These are phyloP conservation scores for Amazona vittata DNA, from an alignment of 2,113 vertebrate species.

Conservation along the genomic window DNA sequence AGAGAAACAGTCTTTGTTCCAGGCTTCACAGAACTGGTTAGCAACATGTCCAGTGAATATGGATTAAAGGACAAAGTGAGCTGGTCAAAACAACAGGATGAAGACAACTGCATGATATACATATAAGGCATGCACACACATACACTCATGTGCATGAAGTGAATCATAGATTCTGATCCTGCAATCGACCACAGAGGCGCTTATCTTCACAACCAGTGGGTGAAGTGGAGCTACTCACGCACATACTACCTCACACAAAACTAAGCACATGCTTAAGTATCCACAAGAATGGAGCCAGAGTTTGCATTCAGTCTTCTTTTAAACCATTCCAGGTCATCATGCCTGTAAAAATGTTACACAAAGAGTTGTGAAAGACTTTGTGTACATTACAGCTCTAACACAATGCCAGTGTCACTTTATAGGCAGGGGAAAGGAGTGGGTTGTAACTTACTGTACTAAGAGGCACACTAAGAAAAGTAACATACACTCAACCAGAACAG, in stretches of 20 bases:
- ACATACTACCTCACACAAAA: neutral
- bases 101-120: neutral
- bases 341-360: neutral
- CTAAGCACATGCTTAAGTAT: neutral
- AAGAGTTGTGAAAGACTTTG: neutral
- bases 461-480: neutral
- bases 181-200: neutral
- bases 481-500: neutral
- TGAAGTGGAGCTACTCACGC: neutral
- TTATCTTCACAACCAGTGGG: neutral
- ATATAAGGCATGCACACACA: neutral
- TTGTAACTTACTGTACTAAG: neutral
- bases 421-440: neutral
- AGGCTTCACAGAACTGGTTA: neutral
- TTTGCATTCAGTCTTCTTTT: neutral
- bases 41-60: neutral
- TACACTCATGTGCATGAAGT: neutral
- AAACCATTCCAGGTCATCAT: neutral
- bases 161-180: neutral
- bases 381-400: neutral
- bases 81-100: neutral
- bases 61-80: neutral
- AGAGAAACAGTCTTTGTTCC: neutral
- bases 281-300: neutral
- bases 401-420: neutral